phyloP scores from a whole-genome alignment of 2,797 vertebrate species.

The Pogoniulus pusillus region DNA sequence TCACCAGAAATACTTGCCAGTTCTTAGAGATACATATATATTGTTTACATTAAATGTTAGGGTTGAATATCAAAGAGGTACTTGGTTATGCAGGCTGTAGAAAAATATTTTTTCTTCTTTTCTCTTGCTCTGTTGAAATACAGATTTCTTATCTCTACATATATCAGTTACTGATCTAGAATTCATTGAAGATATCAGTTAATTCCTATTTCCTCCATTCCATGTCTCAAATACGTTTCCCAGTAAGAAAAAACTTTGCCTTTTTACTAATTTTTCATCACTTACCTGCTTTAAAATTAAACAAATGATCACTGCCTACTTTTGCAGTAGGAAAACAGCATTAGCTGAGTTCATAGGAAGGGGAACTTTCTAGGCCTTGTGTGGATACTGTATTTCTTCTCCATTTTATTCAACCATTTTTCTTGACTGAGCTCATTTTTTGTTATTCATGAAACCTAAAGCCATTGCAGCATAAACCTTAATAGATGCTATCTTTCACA shows the following conservation, averaged over 20 bases:
- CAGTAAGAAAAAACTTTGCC: not conserved
- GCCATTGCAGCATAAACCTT: slow-evolving; percentile 41
- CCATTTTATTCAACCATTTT: slow-evolving; percentile 14
- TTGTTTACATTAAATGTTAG: not conserved
- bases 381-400: not conserved
- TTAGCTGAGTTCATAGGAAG: not conserved
- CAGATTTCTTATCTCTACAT: not conserved
- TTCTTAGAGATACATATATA: not conserved
- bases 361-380: not conserved
- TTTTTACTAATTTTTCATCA: not conserved
- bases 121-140: not conserved
- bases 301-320: not conserved
- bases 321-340: not conserved
- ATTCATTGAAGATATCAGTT: not conserved
- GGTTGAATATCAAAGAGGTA: not conserved
- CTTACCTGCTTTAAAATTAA: slow-evolving; percentile 3
- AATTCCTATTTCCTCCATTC: not conserved
- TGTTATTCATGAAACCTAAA: slow-evolving; percentile 64
- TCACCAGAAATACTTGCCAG: not conserved
- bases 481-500: slow-evolving; percentile 49
- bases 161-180: not conserved
- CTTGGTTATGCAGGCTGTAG: not conserved
- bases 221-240: not conserved
- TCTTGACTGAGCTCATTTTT: slow-evolving; percentile 41
- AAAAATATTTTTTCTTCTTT: not conserved